These are phyloP conservation scores for Crotalus tigris DNA, from an alignment of 2,113 vertebrate genomes.

Conservation along the genomic window DNA sequence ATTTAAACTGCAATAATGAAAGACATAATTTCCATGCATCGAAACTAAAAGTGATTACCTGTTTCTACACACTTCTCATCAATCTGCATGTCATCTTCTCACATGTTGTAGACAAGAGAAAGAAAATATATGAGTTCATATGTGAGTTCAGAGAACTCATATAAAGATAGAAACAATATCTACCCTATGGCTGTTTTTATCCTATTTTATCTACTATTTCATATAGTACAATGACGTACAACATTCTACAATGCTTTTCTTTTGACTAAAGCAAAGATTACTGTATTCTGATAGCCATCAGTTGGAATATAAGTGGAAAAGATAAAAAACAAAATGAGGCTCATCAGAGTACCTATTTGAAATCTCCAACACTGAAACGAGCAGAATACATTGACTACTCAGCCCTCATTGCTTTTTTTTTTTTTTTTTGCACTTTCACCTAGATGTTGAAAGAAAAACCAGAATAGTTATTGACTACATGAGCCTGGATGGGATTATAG, in stretches of 20 bases:
- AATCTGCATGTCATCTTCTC: conserved; percentile 87
- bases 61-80: conserved; percentile 92
- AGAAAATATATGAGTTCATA: neutral
- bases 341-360: neutral
- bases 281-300: neutral
- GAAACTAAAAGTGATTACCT: conserved; percentile 72
- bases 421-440: neutral
- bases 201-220: conserved; percentile 16
- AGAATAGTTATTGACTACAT: neutral
- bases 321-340: neutral
- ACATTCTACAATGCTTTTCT: neutral
- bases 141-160: neutral
- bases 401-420: neutral
- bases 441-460: neutral
- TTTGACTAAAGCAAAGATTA: conserved; percentile 5
- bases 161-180: neutral
- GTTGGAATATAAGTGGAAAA: neutral
- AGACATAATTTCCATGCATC: neutral
- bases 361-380: neutral
- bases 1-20: neutral
- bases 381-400: neutral
- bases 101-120: conserved; percentile 42
- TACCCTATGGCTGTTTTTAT: neutral
- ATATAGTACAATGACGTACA: neutral
- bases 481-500: neutral